These are phyloP conservation scores for Rhombomys opimus DNA, from an alignment of 2,113 vertebrate species.

Conservation along the genomic window DNA sequence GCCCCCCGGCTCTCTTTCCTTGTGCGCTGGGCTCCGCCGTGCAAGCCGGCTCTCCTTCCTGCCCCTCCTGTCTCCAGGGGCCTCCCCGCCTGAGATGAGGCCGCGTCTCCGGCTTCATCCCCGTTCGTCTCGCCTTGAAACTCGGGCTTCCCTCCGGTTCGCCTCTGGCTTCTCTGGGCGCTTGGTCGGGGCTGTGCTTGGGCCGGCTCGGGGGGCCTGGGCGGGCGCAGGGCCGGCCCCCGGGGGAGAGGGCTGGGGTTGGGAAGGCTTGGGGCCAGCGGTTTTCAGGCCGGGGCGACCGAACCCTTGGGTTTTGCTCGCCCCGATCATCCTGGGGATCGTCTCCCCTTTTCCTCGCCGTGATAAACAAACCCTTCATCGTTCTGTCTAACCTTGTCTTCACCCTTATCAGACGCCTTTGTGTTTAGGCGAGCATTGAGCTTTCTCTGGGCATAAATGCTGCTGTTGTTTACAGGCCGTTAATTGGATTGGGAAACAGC, in stretches of 20 bases:
- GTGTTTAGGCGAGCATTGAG: constrained; percentile 3
- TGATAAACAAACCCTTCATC: constrained; percentile 16
- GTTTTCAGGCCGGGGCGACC: not conserved
- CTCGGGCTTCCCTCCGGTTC: not conserved
- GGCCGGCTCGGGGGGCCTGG: not conserved
- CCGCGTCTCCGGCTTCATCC: constrained; percentile 23
- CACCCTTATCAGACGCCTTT: constrained; percentile 18
- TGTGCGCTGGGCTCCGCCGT: not conserved
- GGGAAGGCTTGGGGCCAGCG: not conserved
- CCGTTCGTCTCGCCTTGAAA: not conserved
- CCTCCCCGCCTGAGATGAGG: constrained; percentile 58
- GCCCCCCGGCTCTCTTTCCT: not conserved
- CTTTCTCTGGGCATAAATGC: constrained; percentile 26
- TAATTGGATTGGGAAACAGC: constrained; percentile 49
- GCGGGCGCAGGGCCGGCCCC: constrained; percentile 1
- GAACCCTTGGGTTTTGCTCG: not conserved
- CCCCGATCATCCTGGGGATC: not conserved
- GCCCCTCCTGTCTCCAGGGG: not conserved
- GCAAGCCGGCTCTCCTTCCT: not conserved
- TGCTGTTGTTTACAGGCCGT: constrained; percentile 37
- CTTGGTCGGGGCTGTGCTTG: not conserved
- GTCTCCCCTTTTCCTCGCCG: not conserved
- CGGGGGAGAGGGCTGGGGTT: not conserved
- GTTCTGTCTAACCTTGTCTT: not conserved
- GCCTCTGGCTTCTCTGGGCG: not conserved